Evolutionary conservation across 2,888 invertebrate genomes (phyloP).

Genomic region (Pseudococcus longispinus): DNA sequence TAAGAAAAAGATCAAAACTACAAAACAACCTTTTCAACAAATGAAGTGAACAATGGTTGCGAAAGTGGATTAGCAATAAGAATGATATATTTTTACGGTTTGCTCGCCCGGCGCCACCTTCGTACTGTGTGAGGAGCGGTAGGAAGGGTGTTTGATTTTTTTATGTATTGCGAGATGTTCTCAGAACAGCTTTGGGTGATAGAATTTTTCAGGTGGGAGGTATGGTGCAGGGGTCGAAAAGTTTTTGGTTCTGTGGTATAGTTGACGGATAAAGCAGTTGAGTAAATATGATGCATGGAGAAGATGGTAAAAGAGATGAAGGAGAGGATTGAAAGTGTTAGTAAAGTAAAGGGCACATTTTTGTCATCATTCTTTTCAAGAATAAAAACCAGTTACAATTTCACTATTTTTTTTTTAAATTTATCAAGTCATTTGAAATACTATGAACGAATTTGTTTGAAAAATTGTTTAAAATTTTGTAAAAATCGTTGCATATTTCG

Average conservation of each 20-base stretch:
- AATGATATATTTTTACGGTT: constrained; percentile 19
- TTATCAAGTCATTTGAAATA: too few relatives aligned
- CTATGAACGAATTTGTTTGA: too few relatives aligned
- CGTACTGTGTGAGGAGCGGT: neutral
- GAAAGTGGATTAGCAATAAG: constrained; percentile 27
- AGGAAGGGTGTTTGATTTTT: neutral
- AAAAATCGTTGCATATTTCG: too few relatives aligned
- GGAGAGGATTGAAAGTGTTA: too few relatives aligned
- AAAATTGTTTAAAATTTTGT: too few relatives aligned
- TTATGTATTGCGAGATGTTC: neutral
- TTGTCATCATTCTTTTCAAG: too few relatives aligned
- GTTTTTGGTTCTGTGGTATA: neutral
- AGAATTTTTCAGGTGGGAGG: neutral
- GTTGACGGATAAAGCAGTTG: neutral
- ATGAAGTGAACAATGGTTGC: constrained; percentile 24
- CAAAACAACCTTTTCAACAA: constrained; percentile 19
- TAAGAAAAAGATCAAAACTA: neutral
- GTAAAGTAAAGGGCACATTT: too few relatives aligned
- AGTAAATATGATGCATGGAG: neutral
- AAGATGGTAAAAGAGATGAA: neutral
- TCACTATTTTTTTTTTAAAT: too few relatives aligned
- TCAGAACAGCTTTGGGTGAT: neutral
- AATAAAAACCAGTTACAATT: too few relatives aligned
- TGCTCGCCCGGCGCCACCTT: neutral
- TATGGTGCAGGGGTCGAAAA: neutral